phyloP scores from a whole-genome alignment of 2,888 invertebrate species.

The Phragmatobia fuliginosa region DNA sequence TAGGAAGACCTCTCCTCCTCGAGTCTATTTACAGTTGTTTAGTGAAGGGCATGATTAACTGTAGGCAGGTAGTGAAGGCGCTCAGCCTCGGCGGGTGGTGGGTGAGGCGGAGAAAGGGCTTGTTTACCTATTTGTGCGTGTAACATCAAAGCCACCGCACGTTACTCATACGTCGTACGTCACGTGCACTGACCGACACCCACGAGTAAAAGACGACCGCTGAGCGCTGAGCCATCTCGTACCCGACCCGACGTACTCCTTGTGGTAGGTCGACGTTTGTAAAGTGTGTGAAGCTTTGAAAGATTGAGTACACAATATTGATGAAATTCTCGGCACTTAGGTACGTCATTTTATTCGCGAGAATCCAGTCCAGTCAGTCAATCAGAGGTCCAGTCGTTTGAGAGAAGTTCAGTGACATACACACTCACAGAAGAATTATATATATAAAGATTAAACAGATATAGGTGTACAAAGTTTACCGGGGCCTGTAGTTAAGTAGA shows the following conservation, averaged over 20 bases:
- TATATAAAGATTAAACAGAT: too few relatives aligned
- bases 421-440: too few relatives aligned
- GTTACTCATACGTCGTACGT: not conserved
- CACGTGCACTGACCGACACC: not conserved
- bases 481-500: too few relatives aligned
- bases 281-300: too few relatives aligned
- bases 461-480: too few relatives aligned
- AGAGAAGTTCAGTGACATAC: too few relatives aligned
- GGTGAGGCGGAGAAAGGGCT: not conserved
- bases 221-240: not conserved
- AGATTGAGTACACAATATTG: too few relatives aligned
- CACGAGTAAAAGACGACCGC: not conserved
- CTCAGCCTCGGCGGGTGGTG: not conserved
- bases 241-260: not conserved
- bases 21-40: not conserved
- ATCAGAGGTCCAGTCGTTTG: too few relatives aligned
- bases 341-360: too few relatives aligned
- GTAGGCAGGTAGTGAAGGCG: not conserved
- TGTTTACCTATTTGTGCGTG: not conserved
- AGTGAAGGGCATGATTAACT: not conserved
- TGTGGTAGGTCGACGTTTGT: too few relatives aligned
- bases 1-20: not conserved
- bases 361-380: too few relatives aligned
- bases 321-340: too few relatives aligned
- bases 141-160: constrained; percentile 1